Evolutionary conservation across 2,888 invertebrate genomes (phyloP), one percentile per base, ranked within the genome.

Genomic region (Tromatobia lineatoria): DNA sequence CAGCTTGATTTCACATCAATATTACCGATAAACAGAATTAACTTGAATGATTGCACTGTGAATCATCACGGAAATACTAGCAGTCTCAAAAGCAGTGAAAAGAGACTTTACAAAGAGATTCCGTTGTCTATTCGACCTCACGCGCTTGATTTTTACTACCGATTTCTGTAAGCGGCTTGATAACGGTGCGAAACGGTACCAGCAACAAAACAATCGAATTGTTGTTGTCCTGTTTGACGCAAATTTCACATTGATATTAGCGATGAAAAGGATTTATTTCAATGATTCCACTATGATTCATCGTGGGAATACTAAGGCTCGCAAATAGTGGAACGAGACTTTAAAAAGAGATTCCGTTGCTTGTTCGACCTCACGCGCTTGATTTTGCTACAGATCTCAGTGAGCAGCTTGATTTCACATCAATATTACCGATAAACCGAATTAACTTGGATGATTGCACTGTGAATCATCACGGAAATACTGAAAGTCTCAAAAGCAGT

Each of bases 41-140:
- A n/a, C n/a, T n/a, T n/a, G n/a, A n/a, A n/a, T n/a, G n/a, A n/a
- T n/a, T 15, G 3, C 3, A 47, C 47, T 15, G 15, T n/a, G 6
- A 47, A 47, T 47, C 15, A 47, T 47, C 47, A 15, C 15, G n/a
- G n/a, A 47, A n/a, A 47, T 13, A 6, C n/a, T 3, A 47, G n/a
- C n/a, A n/a, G n/a, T n/a, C n/a, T n/a, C n/a, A n/a, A n/a, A n/a
- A 47, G n/a, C 3, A 47, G 47, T 13, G 47, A 3, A 47, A 11
- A 45, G n/a, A 47, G 47, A 47, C 47, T 2, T 15, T 47, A 3
- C 4, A 47, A 15, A n/a, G 47, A 47, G 47, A 47, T 47, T 47
- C n/a, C 1, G 47, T 47, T 47, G 13, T n/a, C 61, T 59, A 18
- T 54, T 20, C 78, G 69, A 47, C 69, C 47, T n/a, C 59, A 23